Evolutionary conservation across 2,888 invertebrate species (phyloP), one percentile per base, ranked within the genome.

Genomic region (Caenorhabditis sinica): DNA sequence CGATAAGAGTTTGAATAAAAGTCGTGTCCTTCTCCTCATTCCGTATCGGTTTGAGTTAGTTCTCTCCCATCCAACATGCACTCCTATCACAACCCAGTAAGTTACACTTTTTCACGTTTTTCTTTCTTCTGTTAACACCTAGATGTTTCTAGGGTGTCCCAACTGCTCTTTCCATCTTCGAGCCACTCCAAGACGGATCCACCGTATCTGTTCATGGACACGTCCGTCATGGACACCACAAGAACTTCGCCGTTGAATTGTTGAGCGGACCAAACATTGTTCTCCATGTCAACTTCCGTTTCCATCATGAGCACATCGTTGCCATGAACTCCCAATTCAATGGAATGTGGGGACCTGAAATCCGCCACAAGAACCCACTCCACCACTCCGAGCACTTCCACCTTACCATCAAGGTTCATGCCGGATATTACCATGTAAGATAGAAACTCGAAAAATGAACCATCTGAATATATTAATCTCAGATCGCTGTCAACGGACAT

Each of bases 201-300:
- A 82, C 63, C 53, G 73, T 88, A 45, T 76, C 79, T 6, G 76
- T 88, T 20, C 85, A 86, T 58, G 88, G 88, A 58, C 85, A 88
- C 63, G 87, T 87, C 17, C 77, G 80, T 58, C 85, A 88, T 63
- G 86, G 86, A 36, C 87, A 87, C 53, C 88, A 88, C 79, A 83
- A 88, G 83, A 88, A 87, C 69, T 90, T 90, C 71, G 86, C 87
- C 76, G 86, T 90, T 28, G 90, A 90, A 68, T 85, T 90, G 56
- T 85, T 90, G 75, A 88, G 89, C 40, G 90, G 90, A 68, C 89
- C 90, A 45, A 85, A 89, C 76, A 85, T 90, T 79, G 89, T 90
- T 58, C 86, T 90, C 60, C 90, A 90, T 82, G 84, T 90, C 71
- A 88, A 89, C 83, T 90, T 90, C 89, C 90, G 90, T 20, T 90